Percentiles rank a stretch among this genome's conserved stretches.
Evolutionary conservation across 2,888 invertebrate species (phyloP).

Genomic region (Pollenia labialis): DNA sequence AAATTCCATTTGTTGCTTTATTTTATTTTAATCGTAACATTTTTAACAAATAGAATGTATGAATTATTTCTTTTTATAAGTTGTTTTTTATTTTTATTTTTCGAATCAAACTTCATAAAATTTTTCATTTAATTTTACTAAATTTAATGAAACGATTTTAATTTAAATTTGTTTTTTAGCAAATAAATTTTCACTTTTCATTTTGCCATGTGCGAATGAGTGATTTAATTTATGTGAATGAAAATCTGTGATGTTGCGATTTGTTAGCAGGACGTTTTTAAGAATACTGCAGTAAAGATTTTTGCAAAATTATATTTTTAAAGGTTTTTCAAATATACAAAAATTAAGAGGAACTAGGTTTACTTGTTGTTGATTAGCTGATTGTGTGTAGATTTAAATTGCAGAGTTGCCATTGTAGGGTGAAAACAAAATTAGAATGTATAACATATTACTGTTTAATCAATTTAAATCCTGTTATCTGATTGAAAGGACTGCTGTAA

Average conservation of each 20-base stretch:
- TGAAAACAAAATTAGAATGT: not conserved
- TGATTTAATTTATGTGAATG: not conserved
- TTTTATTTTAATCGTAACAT: too few relatives aligned
- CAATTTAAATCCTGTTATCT: too few relatives aligned
- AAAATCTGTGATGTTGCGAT: not conserved
- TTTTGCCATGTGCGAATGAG: not conserved
- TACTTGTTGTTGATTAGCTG: not conserved
- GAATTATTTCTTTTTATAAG: too few relatives aligned
- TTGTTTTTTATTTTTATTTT: not conserved
- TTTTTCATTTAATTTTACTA: too few relatives aligned
- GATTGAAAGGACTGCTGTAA: too few relatives aligned
- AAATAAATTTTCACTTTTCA: conserved; percentile 32
- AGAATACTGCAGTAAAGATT: conserved; percentile 63
- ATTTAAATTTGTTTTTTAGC: not conserved
- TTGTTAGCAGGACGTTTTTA: conserved; percentile 46
- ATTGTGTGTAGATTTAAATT: not conserved
- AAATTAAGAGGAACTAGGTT: conserved; percentile 18
- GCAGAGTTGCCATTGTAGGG: conserved; percentile 26
- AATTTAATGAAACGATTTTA: not conserved
- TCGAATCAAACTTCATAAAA: too few relatives aligned
- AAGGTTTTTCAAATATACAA: conserved; percentile 38
- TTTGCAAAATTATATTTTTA: conserved; percentile 47
- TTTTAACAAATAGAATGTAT: not conserved
- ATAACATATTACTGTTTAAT: too few relatives aligned
- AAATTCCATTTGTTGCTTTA: too few relatives aligned